Conservation (phyloP, 2,888 invertebrate species). For the Patella pellucida region DNA sequence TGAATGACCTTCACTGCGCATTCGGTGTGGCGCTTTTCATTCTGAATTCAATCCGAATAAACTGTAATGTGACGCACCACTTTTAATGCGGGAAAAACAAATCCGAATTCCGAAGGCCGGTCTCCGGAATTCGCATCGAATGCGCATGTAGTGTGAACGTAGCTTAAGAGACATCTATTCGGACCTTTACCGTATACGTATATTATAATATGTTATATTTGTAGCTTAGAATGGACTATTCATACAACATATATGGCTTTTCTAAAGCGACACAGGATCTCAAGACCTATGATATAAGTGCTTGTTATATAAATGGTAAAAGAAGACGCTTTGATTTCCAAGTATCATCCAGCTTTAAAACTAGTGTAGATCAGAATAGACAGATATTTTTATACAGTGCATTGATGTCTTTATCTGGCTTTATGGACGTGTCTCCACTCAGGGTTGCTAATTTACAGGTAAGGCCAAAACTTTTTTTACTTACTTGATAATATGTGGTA, state of each 20-base stretch:
- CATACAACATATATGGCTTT: constrained; percentile 52
- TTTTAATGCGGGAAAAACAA: too few relatives aligned
- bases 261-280: constrained; percentile 44
- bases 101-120: too few relatives aligned
- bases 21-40: too few relatives aligned
- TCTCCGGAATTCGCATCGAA: too few relatives aligned
- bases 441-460: constrained; percentile 46
- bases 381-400: constrained; percentile 44
- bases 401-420: constrained; percentile 34
- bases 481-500: too few relatives aligned
- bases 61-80: too few relatives aligned
- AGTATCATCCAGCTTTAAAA: constrained; percentile 21
- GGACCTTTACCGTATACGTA: constrained; percentile 30
- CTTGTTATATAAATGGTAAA: constrained; percentile 43
- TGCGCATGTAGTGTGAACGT: too few relatives aligned
- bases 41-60: too few relatives aligned
- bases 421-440: constrained; percentile 39
- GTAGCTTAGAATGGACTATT: constrained; percentile 31
- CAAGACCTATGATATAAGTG: constrained; percentile 49
- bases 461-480: neutral
- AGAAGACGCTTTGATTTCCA: constrained; percentile 45
- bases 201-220: constrained; percentile 30
- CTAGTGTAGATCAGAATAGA: constrained; percentile 26
- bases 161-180: too few relatives aligned
- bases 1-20: too few relatives aligned